Base-by-base conservation (phyloP, 1,140 invertebrate genomes). In the Tetranychus cinnabarinus region DNA sequence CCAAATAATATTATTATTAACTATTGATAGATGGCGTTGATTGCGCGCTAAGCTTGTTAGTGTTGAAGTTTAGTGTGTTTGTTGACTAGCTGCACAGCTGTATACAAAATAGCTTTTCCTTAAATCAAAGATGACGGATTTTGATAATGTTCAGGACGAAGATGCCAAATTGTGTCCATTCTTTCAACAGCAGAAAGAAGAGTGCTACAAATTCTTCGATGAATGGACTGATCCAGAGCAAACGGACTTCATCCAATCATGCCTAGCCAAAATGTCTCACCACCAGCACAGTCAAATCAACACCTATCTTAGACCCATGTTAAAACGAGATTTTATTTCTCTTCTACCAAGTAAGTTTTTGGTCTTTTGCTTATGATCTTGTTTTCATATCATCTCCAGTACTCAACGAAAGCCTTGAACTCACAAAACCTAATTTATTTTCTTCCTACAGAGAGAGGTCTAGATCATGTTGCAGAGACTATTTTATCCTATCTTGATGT, bases 211-310 rank as follows among this genome's bases (percentile, higher is more conserved):
- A 39, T 12, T 35, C 12, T 97, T 97, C 74, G 83, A 90, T 67
- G 81, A 81, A 76, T 96, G 75, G 74, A 67, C 47, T 61, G 75
- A 78, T 65, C 64, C 70, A 33, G 74, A 80, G 62, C 93, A 99
- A 80, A 85, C 97, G 66, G 84, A 92, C 69, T 97, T 97, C 75
- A 88, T 97, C 66, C 87, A 98, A 74, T 83, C 88, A 71, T 76
- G 98, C 59, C 74, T 98, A 65, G 82, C 86, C 35, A 79, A 86
- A 47, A 97, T 99, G 92, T 93, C 91, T 72, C 96, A 98, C 76
- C 93, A 96, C 76, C 96, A 99, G 72, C 92, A 97, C 73, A 92
- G 92, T 59, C 88, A 95, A 76, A 91, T 99, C 69, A 93, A 98
- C 73, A 82, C 86, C 34, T 97, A 88, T 75, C 80, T 99, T 61